Evolutionary conservation across 2,888 invertebrate genomes (phyloP).

Genomic region (Andrena bucephala): DNA sequence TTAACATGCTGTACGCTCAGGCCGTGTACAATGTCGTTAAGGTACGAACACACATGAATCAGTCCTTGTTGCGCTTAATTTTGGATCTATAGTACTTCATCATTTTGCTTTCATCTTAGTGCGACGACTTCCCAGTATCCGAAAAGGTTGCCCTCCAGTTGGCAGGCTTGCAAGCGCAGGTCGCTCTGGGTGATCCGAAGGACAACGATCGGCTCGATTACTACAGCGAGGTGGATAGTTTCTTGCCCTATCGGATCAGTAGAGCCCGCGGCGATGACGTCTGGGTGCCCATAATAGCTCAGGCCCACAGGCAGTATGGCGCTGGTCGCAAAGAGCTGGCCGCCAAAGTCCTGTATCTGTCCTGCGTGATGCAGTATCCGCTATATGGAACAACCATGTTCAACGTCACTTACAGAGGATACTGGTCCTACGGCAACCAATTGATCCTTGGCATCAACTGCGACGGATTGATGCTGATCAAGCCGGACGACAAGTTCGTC

Average conservation of each 20-base stretch:
- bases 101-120: slow-evolving; percentile 85
- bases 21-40: slow-evolving; percentile 98
- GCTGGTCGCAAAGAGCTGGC: slow-evolving; percentile 96
- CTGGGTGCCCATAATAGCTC: slow-evolving; percentile 94
- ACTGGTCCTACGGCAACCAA: slow-evolving; percentile 94
- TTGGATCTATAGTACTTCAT: not conserved
- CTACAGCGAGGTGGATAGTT: slow-evolving; percentile 96
- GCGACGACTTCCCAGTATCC: slow-evolving; percentile 97
- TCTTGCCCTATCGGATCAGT: slow-evolving; percentile 94
- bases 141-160: slow-evolving; percentile 97
- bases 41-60: slow-evolving; percentile 85
- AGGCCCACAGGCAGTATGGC: slow-evolving; percentile 96
- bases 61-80: not conserved
- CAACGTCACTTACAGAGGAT: slow-evolving; percentile 96
- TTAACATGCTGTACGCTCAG: slow-evolving; percentile 96
- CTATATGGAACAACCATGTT: slow-evolving; percentile 95
- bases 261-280: slow-evolving; percentile 92
- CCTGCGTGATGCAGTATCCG: slow-evolving; percentile 98
- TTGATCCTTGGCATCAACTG: slow-evolving; percentile 93
- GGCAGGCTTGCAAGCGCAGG: slow-evolving; percentile 97
- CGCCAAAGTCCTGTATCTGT: slow-evolving; percentile 96
- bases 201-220: slow-evolving; percentile 92
- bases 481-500: slow-evolving; percentile 96
- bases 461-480: slow-evolving; percentile 96
- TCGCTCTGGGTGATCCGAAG: slow-evolving; percentile 94